Base-by-base conservation (phyloP, 1,140 invertebrate species). In the Mercenaria mercenaria region DNA sequence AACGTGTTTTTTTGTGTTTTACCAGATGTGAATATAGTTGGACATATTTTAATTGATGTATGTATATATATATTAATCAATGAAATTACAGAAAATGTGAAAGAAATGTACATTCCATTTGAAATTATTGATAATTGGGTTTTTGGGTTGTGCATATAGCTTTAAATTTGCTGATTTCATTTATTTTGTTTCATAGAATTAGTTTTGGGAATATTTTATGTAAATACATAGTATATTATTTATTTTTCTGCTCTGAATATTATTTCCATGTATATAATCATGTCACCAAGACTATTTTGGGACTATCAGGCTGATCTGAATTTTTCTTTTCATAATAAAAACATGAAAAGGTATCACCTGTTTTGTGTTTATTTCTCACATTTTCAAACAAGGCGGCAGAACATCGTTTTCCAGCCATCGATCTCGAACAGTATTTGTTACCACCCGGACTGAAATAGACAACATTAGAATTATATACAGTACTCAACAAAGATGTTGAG, bases 261-360 rank as follows among this genome's bases (percentile, higher is more conserved):
- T 13, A 81, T 52, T 64, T n/a, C 18, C 37, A 18, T 64, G 39
- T 61, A 61, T 34, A 64, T 8, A 82, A 29, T 39, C 18, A 26
- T 26, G n/a, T 43, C 32, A 61, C 39, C 59, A 3, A 82, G 32
- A 64, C 39, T 61, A 4, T 47, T 47, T 47, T 15, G 13, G 80
- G 80, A 64, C 34, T 37, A 10, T 59, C 59, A 67, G 39, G 37
- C 59, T 37, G 80, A 82, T 82, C 80, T 82, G 80, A 82, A 10
- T 61, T 82, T 61, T 82, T 82, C 59, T 82, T 64, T 43, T 82
- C 39, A 82, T 59, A 82, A 82, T 82, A 82, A 82, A n/a, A 82
- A 61, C 64, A 82, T 41, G 52, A 82, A 82, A 82, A 61, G 6
- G 23, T 61, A 82, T 11, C 41, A 6, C 18, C 10, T 34, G 23